Evolutionary conservation across 2,113 vertebrate species (phyloP).

Genomic region (Galeopterus variegatus): DNA sequence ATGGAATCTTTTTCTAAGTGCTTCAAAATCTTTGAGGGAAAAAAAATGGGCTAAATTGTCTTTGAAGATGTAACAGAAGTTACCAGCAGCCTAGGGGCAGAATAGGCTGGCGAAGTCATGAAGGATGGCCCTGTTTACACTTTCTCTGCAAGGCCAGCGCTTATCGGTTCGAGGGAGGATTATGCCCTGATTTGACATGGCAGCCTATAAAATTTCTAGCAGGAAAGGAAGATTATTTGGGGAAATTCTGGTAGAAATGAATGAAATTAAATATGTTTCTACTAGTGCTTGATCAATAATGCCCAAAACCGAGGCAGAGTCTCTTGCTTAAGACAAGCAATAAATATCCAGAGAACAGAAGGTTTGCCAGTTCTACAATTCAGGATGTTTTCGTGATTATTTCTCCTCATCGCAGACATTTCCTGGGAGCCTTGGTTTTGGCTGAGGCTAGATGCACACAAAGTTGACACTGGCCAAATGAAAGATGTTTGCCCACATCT

Average conservation of each 20-base stretch:
- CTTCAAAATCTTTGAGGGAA: neutral
- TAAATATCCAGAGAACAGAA: neutral
- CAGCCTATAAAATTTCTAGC: rapidly evolving
- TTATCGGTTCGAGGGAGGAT: rapidly evolving
- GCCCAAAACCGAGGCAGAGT: neutral
- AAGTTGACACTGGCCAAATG: no score
- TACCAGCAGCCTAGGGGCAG: neutral
- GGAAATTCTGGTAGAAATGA: neutral
- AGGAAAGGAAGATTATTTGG: neutral
- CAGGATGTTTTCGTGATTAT: neutral
- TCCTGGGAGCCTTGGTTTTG: neutral
- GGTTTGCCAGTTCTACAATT: neutral
- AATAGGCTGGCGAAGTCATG: rapidly evolving
- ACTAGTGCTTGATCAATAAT: rapidly evolving
- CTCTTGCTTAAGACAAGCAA: neutral
- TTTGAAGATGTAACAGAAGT: neutral
- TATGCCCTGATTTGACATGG: neutral
- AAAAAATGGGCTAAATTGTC: neutral
- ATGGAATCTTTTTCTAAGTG: neutral
- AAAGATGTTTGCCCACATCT: neutral
- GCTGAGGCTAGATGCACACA: no score
- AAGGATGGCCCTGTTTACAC: neutral
- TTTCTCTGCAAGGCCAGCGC: rapidly evolving
- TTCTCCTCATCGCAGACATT: neutral
- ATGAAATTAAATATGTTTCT: neutral